Evolutionary conservation across 2,888 invertebrate genomes (phyloP).

Genomic region (Smittia aterrima): DNA sequence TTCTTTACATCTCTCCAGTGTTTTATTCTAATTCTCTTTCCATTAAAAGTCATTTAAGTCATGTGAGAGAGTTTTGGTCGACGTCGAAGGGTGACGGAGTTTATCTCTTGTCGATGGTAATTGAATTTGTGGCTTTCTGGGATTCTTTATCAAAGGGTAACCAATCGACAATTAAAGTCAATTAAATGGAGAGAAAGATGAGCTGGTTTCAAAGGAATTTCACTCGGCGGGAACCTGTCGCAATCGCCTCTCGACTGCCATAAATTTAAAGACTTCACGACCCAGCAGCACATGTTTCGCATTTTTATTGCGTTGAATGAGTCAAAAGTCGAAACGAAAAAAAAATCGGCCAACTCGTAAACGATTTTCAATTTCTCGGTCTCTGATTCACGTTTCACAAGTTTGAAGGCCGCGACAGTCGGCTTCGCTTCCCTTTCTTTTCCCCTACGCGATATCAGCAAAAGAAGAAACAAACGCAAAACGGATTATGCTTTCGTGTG

Average conservation of each 20-base stretch:
- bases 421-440: too few species aligned
- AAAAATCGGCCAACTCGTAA: not conserved
- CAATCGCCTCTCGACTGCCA: not conserved
- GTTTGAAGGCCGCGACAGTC: too few species aligned
- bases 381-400: too few species aligned
- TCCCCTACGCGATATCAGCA: too few species aligned
- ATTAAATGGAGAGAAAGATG: not conserved
- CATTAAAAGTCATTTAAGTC: not conserved
- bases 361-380: not conserved
- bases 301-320: not conserved
- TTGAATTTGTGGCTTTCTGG: not conserved
- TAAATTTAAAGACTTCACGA: not conserved
- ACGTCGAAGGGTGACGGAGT: not conserved
- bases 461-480: too few species aligned
- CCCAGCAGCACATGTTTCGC: not conserved
- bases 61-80: not conserved
- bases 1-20: not conserved
- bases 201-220: not conserved
- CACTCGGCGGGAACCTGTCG: not conserved
- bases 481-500: too few species aligned
- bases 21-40: not conserved
- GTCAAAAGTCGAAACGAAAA: not conserved
- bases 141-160: not conserved
- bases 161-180: not conserved
- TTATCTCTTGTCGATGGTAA: slow-evolving; percentile 1